These are phyloP conservation scores for Tonatia bakeri DNA, from an alignment of 2,113 vertebrate species.

Conservation along the genomic window DNA sequence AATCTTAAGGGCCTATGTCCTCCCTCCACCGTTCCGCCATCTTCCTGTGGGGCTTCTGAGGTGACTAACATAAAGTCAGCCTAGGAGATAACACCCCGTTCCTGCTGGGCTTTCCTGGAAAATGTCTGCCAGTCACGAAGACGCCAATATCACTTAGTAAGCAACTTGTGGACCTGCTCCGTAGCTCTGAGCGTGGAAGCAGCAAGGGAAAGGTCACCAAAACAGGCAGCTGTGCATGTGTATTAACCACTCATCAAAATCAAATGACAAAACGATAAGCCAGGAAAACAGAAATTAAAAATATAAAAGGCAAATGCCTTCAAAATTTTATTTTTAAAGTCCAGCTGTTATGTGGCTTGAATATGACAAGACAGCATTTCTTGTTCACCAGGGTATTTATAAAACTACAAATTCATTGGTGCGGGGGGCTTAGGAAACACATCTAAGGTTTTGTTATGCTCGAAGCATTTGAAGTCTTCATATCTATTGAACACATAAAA, in stretches of 20 bases:
- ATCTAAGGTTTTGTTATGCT: slow-evolving; percentile 63
- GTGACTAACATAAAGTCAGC: background rate
- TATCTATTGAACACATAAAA: slow-evolving; percentile 7
- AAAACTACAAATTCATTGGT: slow-evolving; percentile 69
- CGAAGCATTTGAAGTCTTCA: slow-evolving; percentile 40
- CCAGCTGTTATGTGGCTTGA: slow-evolving; percentile 78
- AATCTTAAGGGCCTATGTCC: background rate
- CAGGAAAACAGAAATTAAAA: slow-evolving; percentile 77
- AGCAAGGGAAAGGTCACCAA: slow-evolving; percentile 60
- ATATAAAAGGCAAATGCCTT: slow-evolving; percentile 78
- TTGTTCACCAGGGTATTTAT: slow-evolving; percentile 75
- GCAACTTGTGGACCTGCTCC: slow-evolving; percentile 54
- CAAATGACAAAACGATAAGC: slow-evolving; percentile 74
- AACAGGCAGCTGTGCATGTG: slow-evolving; percentile 67
- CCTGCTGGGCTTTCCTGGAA: background rate
- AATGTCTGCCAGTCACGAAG: background rate
- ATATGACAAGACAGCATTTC: slow-evolving; percentile 78
- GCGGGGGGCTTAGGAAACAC: slow-evolving; percentile 58
- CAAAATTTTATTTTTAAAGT: slow-evolving; percentile 79
- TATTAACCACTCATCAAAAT: slow-evolving; percentile 75
- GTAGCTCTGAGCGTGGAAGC: slow-evolving; percentile 13
- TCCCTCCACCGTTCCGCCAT: background rate
- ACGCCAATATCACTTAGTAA: slow-evolving; percentile 51
- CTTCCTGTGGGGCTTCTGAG: background rate
- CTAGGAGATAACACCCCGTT: background rate